Conservation (phyloP, 2,888 invertebrate genomes). For the Pedicia rivosa region DNA sequence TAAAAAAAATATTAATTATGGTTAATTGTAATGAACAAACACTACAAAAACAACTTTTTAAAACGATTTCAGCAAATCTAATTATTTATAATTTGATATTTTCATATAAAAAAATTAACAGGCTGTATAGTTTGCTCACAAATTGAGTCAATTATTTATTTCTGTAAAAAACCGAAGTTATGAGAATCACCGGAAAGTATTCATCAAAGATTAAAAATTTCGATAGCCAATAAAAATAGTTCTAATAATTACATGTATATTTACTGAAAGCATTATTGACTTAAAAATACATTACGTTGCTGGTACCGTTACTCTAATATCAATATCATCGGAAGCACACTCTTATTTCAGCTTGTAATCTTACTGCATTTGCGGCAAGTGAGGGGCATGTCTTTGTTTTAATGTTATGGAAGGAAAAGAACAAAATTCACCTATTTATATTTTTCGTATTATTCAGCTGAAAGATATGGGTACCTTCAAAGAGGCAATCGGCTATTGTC, state of each 20-base stretch:
- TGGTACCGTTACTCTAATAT: conserved; percentile 54
- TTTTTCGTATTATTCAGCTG: conserved; percentile 96
- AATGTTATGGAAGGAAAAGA: conserved; percentile 99
- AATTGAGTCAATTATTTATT: conserved; percentile 33
- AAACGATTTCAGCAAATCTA: conserved; percentile 3
- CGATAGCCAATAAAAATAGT: no score
- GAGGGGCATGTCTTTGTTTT: conserved; percentile 96
- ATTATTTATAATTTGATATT: conserved; percentile 7
- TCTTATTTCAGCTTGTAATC: conserved; percentile 62
- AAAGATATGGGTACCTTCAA: conserved; percentile 92
- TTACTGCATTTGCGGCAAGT: conserved; percentile 73
- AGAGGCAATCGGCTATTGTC: conserved; percentile 95
- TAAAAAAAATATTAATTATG: no score
- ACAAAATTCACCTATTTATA: conserved; percentile 98
- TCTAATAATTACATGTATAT: no score
- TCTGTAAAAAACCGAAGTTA: no score
- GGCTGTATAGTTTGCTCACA: no score
- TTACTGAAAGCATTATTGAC: no score
- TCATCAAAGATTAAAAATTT: no score
- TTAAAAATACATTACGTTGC: no score
- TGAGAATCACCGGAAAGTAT: no score
- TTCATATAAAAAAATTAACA: background rate
- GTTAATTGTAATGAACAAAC: background rate
- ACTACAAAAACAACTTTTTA: background rate
- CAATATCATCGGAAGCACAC: conserved; percentile 59